phyloP scores from a whole-genome alignment of 1,140 invertebrate species.

The Stegodyphus mimosarum region DNA sequence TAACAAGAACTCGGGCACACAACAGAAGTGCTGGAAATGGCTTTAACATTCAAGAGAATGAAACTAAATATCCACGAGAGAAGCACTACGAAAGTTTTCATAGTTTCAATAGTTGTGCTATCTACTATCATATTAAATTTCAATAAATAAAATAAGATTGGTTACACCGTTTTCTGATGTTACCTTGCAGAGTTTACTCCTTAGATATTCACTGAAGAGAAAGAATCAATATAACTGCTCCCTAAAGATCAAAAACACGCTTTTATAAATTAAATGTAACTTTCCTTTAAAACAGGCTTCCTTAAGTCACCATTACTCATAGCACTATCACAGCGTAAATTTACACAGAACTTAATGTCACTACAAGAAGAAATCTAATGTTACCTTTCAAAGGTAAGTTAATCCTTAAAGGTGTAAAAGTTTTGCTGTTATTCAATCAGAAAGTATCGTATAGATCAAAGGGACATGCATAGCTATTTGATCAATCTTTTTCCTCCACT shows the following conservation, averaged over 20 bases:
- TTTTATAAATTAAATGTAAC: too few relatives aligned
- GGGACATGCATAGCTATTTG: background rate
- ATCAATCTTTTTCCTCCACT: background rate
- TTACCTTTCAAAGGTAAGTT: background rate
- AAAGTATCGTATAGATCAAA: background rate
- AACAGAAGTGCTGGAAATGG: background rate
- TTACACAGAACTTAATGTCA: background rate
- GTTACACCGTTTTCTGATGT: background rate
- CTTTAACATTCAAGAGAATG: too few relatives aligned
- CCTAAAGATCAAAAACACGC: too few relatives aligned
- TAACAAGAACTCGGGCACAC: conserved; percentile 56
- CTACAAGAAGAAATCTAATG: background rate
- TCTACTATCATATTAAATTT: background rate
- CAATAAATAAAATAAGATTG: background rate
- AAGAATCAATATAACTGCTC: background rate
- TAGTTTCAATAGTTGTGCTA: background rate
- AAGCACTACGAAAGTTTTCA: background rate
- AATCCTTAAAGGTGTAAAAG: background rate
- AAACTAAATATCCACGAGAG: too few relatives aligned
- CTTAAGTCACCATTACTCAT: too few relatives aligned
- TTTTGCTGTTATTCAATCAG: background rate
- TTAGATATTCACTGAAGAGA: background rate
- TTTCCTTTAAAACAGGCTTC: too few relatives aligned
- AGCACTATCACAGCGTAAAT: too few relatives aligned
- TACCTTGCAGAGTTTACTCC: background rate